Conservation (phyloP, 2,888 invertebrate species). For the Dryomyza anilis region DNA sequence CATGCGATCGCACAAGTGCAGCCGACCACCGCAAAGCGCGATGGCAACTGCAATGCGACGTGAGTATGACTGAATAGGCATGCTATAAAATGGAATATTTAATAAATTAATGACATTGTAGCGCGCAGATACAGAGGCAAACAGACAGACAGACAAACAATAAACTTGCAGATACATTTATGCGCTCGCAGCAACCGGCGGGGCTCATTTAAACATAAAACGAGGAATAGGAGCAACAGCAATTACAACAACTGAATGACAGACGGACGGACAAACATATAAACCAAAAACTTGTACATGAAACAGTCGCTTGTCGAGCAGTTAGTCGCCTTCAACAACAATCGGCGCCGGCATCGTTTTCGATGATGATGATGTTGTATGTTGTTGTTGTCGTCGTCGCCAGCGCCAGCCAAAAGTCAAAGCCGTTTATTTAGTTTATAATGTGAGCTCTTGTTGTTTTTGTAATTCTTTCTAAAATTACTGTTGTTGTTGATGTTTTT, state of each 20-base stretch:
- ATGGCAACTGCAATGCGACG: background rate
- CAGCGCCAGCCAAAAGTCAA: slow-evolving; percentile 30
- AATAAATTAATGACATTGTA: slow-evolving; percentile 11
- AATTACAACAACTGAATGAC: slow-evolving; percentile 9
- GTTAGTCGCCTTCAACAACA: slow-evolving; percentile 33
- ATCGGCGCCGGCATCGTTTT: slow-evolving; percentile 28
- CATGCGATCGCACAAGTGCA: background rate
- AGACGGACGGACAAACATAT: background rate
- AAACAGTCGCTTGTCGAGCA: too few relatives aligned
- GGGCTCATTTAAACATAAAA: too few relatives aligned
- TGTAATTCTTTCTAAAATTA: background rate
- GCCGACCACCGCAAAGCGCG: background rate
- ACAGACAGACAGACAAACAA: background rate
- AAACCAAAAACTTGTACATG: too few relatives aligned
- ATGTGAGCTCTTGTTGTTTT: slow-evolving; percentile 16
- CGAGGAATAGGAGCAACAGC: slow-evolving; percentile 14
- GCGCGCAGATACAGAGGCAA: background rate
- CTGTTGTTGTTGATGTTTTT: slow-evolving; percentile 13
- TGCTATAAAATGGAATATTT: background rate
- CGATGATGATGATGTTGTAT: too few relatives aligned
- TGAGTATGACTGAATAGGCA: background rate
- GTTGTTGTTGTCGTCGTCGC: too few relatives aligned
- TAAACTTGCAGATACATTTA: background rate
- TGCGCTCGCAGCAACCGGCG: background rate
- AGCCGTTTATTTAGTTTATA: slow-evolving; percentile 25